phyloP scores from a whole-genome alignment of 2,888 invertebrate genomes.

The Hirtodrosophila cameraria region DNA sequence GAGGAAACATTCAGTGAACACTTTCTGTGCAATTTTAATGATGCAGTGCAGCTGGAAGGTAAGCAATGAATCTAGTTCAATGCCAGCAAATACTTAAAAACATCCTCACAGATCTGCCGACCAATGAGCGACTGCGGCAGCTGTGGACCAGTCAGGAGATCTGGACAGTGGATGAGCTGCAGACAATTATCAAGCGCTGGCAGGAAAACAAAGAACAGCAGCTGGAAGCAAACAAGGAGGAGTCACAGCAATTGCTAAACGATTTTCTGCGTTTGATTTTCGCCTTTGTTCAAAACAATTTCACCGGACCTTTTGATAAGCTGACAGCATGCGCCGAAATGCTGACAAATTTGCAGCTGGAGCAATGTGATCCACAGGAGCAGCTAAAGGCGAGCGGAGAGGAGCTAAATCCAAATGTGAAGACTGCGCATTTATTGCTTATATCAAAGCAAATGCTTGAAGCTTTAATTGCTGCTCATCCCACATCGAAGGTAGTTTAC shows the following conservation, averaged over 20 bases:
- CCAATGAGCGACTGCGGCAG: slow-evolving; percentile 53
- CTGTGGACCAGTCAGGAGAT: slow-evolving; percentile 67
- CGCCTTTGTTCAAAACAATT: slow-evolving; percentile 92
- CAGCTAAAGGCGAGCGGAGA: slow-evolving; percentile 86
- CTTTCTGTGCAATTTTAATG: slow-evolving; percentile 80
- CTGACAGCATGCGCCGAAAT: slow-evolving; percentile 44
- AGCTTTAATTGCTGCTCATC: slow-evolving; percentile 70
- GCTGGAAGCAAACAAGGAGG: slow-evolving; percentile 6
- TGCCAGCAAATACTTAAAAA: not conserved
- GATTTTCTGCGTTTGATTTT: slow-evolving; percentile 88
- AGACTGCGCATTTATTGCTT: slow-evolving; percentile 85
- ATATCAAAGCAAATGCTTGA: slow-evolving; percentile 84
- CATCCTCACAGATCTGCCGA: slow-evolving; percentile 56
- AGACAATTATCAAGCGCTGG: slow-evolving; percentile 62
- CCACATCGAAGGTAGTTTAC: slow-evolving; percentile 70
- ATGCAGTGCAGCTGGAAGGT: slow-evolving; percentile 63
- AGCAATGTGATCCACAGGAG: slow-evolving; percentile 45
- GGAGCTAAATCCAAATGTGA: slow-evolving; percentile 88
- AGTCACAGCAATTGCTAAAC: slow-evolving; percentile 67
- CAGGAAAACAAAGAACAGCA: not conserved
- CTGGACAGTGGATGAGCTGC: slow-evolving; percentile 65
- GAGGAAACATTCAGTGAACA: slow-evolving; percentile 56
- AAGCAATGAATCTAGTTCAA: not conserved
- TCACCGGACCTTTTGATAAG: slow-evolving; percentile 88
- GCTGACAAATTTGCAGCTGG: slow-evolving; percentile 32